Conservation (phyloP, 2,797 vertebrate genomes). For the Sparidentex hasta region DNA sequence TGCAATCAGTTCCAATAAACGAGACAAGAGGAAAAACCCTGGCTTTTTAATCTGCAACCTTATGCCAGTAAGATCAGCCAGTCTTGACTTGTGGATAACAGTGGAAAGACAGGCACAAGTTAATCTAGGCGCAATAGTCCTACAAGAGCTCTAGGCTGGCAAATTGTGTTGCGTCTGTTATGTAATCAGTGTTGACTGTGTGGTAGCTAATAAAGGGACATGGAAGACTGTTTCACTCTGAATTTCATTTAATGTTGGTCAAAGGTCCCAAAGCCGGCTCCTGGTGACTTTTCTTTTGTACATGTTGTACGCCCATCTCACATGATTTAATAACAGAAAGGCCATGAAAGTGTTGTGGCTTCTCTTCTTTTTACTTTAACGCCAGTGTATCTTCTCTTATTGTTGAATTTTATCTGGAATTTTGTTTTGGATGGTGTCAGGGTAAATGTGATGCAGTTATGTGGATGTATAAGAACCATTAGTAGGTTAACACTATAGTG, state of each 20-base stretch:
- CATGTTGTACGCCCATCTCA: not conserved
- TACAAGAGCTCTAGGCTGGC: constrained; percentile 19
- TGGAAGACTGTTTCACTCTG: constrained; percentile 18
- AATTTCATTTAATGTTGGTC: constrained; percentile 1
- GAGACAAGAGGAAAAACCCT: constrained; percentile 23
- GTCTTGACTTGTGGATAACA: constrained; percentile 40
- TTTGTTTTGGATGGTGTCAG: not conserved
- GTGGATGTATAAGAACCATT: not conserved
- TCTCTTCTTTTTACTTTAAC: not conserved
- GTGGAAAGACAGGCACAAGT: constrained; percentile 24
- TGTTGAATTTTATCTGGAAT: not conserved
- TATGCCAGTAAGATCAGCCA: constrained; percentile 38
- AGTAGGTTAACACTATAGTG: too few species aligned
- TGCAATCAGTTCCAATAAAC: constrained; percentile 18
- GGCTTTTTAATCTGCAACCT: constrained; percentile 46
- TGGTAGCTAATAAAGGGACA: constrained; percentile 20
- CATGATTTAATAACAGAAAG: not conserved
- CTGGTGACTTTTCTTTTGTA: constrained; percentile 9
- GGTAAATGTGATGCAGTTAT: not conserved
- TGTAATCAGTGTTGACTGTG: constrained; percentile 43
- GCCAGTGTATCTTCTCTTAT: not conserved
- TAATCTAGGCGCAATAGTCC: constrained; percentile 52
- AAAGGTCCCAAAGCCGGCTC: not conserved
- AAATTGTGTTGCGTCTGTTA: constrained; percentile 48
- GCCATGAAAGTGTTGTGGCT: not conserved